Percentiles rank a stretch among this genome's conserved stretches.
phyloP scores from a whole-genome alignment of 2,797 vertebrate genomes.

The Gallinago nigripennis region DNA sequence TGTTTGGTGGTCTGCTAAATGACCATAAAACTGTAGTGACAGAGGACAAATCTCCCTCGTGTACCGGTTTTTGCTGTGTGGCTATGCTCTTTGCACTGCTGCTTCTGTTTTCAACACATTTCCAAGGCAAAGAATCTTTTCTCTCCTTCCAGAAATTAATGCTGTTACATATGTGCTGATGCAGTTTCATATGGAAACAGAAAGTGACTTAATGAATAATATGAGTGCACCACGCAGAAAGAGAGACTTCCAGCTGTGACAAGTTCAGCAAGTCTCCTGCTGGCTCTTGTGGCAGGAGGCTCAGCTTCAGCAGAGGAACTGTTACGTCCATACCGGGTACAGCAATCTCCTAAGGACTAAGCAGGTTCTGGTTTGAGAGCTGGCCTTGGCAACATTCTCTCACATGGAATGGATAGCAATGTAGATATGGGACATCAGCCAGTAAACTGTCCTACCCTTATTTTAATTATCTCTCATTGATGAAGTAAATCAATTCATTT shows the following conservation, averaged over 20 bases:
- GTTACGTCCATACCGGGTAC: neutral
- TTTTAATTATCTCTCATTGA: neutral
- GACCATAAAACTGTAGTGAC: neutral
- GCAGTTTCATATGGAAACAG: neutral
- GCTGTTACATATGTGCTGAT: neutral
- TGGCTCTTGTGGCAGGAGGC: neutral
- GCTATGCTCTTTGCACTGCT: neutral
- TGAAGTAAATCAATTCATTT: neutral
- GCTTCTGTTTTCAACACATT: neutral
- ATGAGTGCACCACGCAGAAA: neutral
- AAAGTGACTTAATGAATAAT: neutral
- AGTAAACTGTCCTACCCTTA: neutral
- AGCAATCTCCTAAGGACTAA: neutral
- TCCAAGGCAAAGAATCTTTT: neutral
- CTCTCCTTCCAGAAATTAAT: neutral
- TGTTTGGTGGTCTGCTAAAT: neutral
- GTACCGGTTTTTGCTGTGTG: neutral
- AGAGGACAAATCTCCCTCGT: conserved; percentile 13
- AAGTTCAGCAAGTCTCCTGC: neutral
- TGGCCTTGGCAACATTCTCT: fast-evolving
- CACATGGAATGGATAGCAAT: too few species aligned
- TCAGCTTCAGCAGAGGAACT: neutral
- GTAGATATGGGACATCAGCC: neutral
- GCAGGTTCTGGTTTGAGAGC: neutral
- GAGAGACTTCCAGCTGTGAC: neutral